Evolutionary conservation across 2,888 invertebrate genomes (phyloP).

Genomic region (Archaeoteleia sp.): DNA sequence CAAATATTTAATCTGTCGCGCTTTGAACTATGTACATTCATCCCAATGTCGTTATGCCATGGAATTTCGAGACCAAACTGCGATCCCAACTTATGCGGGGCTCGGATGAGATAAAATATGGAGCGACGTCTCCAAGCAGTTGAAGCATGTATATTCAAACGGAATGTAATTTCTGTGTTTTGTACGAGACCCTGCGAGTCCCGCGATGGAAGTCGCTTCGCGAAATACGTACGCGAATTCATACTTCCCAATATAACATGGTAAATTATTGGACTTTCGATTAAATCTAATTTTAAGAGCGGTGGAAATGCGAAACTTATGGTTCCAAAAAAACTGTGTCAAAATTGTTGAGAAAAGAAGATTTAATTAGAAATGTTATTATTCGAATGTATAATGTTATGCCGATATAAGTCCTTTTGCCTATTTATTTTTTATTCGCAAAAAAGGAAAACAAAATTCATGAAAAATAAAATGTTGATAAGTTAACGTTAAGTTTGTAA

Average conservation of each 20-base stretch:
- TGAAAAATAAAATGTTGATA: too few species aligned
- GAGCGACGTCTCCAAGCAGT: constrained; percentile 23
- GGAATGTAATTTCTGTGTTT: constrained; percentile 28
- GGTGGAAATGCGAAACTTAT: too few species aligned
- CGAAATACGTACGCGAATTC: neutral
- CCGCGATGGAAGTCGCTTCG: neutral
- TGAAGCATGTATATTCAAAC: constrained; percentile 19
- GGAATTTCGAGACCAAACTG: constrained; percentile 19
- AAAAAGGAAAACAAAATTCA: too few species aligned
- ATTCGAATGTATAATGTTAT: too few species aligned
- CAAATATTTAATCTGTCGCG: constrained; percentile 7
- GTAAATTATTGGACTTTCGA: constrained; percentile 10
- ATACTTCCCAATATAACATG: constrained; percentile 15
- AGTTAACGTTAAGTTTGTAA: too few species aligned
- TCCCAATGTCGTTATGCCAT: neutral
- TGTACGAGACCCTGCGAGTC: constrained; percentile 14
- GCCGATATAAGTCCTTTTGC: too few species aligned
- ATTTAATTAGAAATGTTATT: too few species aligned
- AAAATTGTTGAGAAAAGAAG: too few species aligned
- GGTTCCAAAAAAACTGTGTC: too few species aligned
- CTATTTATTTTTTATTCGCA: too few species aligned
- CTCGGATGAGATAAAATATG: constrained; percentile 25
- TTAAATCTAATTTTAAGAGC: constrained; percentile 8
- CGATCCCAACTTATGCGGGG: constrained; percentile 11
- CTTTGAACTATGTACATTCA: constrained; percentile 12